Evolutionary conservation across 2,797 vertebrate genomes (phyloP), one percentile per base, ranked within the genome.

Genomic region (Chrosomus eos): DNA sequence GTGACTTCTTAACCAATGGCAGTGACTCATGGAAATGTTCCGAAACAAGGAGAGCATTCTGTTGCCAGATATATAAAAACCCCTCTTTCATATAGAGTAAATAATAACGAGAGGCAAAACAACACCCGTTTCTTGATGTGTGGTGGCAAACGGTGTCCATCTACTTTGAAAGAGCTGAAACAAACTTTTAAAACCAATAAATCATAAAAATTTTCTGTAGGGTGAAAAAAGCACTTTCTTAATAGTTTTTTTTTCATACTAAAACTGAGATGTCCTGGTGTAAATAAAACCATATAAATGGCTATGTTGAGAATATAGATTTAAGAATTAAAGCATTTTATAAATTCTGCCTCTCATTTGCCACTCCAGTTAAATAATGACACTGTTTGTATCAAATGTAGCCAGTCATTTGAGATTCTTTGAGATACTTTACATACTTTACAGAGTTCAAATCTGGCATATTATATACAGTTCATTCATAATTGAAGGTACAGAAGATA

Each of bases 51-150:
- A 68, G 13, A 4, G 21, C 43, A 1, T 14, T 18, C 2, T 18
- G 40, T 86, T 82, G 88, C 86, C 88, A 82, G 70, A 76, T 82
- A 19, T 13, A 23, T 5, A 0, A 28, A 62, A 28, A 51, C 0
- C 5, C 4, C 5, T 4, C 0, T 36, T 2, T 8, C 7, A 23
- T 58, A 1, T 31, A 31, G 31, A 33, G 31, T 33, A 4, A 18
- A 16, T 5, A 4, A 16, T 51, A 16, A 7, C 6, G 48, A 51
- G 1, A 43, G 9, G n/a, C 28, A 28, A 45, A 19, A 16, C 7
- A 2, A 26, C 14, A 28, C 13, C 5, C 2, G 13, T 31, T 16
- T 28, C 2, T 62, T n/a, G n/a, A 14, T 28, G 7, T 62, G 58
- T 28, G 58, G 58, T 5, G 10, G 23, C 23, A 58, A 11, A 3